Conservation (phyloP, 2,797 vertebrate species). For the Tapera naevia region DNA sequence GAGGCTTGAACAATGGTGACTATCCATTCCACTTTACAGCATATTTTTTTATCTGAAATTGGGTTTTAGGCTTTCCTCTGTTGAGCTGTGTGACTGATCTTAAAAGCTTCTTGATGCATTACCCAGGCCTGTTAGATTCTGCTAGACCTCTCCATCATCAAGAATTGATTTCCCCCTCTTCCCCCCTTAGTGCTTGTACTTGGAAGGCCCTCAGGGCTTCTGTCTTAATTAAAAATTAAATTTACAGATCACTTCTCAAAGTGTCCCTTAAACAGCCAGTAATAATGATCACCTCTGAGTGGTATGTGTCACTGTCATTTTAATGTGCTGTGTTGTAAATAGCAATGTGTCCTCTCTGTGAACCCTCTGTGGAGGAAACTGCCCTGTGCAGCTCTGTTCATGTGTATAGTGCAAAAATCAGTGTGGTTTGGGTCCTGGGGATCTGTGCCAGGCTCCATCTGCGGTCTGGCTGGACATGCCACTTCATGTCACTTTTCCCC, state of each 20-base stretch:
- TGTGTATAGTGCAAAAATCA: not conserved
- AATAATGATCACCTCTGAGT: conserved; percentile 60
- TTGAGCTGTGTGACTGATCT: conserved; percentile 33
- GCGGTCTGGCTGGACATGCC: not conserved
- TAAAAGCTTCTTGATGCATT: not conserved
- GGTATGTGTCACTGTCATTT: conserved; percentile 52
- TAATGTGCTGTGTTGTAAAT: conserved; percentile 22
- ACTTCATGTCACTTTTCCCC: not conserved
- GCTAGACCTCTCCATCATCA: conserved; percentile 46
- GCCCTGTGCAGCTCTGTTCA: not conserved
- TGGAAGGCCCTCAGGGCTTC: conserved; percentile 53
- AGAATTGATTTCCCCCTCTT: conserved; percentile 31
- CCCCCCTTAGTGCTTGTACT: conserved; percentile 59
- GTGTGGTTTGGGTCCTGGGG: not conserved
- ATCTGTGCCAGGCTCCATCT: not conserved
- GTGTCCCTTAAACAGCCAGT: conserved; percentile 67
- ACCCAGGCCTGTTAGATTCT: conserved; percentile 9
- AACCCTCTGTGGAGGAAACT: not conserved
- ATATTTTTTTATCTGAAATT: conserved; percentile 58
- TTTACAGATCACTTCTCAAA: conserved; percentile 74
- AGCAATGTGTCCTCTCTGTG: conserved; percentile 12
- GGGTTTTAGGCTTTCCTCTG: conserved; percentile 57
- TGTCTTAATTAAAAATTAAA: conserved; percentile 78
- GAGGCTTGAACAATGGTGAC: conserved; percentile 51
- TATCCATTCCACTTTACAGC: conserved; percentile 36